A percentile compares a stretch with the other conserved stretches of the same genome.
Evolutionary conservation across 2,888 invertebrate species (phyloP).

Genomic region (Capitulum mitella): DNA sequence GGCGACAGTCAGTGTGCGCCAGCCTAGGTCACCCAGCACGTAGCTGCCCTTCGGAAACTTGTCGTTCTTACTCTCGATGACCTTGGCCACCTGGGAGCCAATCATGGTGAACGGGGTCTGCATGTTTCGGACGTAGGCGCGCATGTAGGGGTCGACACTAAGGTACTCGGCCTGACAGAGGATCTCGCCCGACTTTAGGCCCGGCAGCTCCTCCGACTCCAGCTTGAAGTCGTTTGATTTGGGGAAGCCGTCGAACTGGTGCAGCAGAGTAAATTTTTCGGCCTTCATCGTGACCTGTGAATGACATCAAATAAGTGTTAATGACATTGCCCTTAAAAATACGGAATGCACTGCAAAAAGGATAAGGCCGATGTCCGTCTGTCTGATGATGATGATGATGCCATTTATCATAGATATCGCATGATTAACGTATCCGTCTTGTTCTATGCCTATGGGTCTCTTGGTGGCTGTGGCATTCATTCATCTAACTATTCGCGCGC

Average conservation of each 20-base stretch:
- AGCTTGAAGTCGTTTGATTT: constrained; percentile 58
- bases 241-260: constrained; percentile 60
- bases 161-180: constrained; percentile 30
- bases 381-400: no score
- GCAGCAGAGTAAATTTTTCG: constrained; percentile 56
- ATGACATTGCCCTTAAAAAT: no score
- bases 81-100: constrained; percentile 63
- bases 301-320: no score
- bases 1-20: constrained; percentile 56
- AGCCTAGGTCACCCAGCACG: constrained; percentile 58
- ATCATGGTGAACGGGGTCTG: constrained; percentile 49
- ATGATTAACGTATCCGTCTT: no score
- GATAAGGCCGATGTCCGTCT: no score
- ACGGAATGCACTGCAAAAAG: no score
- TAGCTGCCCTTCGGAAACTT: constrained; percentile 57
- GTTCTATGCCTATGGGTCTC: no score
- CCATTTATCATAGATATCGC: no score
- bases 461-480: no score
- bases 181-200: constrained; percentile 61
- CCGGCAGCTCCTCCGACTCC: constrained; percentile 58
- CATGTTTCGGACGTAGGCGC: neutral
- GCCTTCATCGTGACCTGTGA: constrained; percentile 49
- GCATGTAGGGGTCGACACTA: constrained; percentile 28
- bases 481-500: no score
- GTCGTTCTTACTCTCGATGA: constrained; percentile 58